Evolutionary conservation across 2,113 vertebrate genomes (phyloP).

Genomic region (Microtus oregoni): DNA sequence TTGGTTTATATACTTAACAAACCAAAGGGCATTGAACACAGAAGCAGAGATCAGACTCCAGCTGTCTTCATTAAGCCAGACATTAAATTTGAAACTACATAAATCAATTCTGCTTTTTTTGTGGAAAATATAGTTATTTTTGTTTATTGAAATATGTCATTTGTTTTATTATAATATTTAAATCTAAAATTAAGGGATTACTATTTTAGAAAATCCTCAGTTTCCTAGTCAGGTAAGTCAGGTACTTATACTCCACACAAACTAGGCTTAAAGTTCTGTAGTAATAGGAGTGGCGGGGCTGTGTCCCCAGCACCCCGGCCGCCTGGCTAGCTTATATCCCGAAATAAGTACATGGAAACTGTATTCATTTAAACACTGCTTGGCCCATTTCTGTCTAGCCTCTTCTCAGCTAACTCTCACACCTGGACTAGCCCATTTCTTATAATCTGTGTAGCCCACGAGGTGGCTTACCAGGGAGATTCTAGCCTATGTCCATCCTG

Average conservation of each 20-base stretch:
- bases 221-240: conserved; percentile 6
- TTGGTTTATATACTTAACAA: background rate
- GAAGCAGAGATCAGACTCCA: background rate
- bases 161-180: background rate
- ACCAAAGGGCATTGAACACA: background rate
- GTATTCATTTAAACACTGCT: no score
- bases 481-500: no score
- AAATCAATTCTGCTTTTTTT: background rate
- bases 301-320: no score
- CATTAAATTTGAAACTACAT: background rate
- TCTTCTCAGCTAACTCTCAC: no score
- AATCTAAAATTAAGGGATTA: conserved; percentile 32
- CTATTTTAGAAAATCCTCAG: background rate
- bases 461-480: no score
- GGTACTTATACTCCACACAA: background rate
- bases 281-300: no score
- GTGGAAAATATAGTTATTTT: background rate
- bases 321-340: no score
- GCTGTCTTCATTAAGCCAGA: background rate
- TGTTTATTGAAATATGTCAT: background rate
- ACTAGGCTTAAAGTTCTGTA: background rate
- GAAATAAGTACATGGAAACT: no score
- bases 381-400: no score
- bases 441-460: no score
- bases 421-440: no score